Conservation (phyloP, 2,888 invertebrate genomes). For the Nephrocerus scutellatus region DNA sequence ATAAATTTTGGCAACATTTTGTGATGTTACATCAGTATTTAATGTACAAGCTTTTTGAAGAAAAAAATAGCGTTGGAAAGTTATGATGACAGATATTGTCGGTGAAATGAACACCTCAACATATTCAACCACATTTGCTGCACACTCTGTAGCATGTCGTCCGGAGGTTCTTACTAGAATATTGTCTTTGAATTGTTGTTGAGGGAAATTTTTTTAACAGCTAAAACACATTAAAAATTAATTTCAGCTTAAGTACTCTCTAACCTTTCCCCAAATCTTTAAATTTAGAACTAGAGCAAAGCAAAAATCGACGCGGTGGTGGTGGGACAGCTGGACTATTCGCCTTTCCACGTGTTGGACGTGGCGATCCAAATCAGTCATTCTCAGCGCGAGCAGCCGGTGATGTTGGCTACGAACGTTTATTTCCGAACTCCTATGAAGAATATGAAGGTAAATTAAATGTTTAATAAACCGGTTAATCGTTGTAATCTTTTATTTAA, state of each 20-base stretch:
- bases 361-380: slow-evolving; percentile 48
- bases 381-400: slow-evolving; percentile 24
- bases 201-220: not conserved
- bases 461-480: not conserved
- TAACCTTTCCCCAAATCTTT: too few species aligned
- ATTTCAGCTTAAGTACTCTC: not conserved
- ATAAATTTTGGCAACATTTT: too few species aligned
- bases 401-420: slow-evolving; percentile 41
- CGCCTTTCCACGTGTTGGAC: slow-evolving; percentile 57
- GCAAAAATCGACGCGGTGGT: slow-evolving; percentile 49
- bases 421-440: slow-evolving; percentile 50
- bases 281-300: slow-evolving; percentile 37
- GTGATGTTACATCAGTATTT: too few species aligned
- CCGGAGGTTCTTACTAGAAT: too few species aligned
- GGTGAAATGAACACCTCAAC: too few species aligned
- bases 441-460: slow-evolving; percentile 50
- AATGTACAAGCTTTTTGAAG: too few species aligned
- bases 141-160: too few species aligned
- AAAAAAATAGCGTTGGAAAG: too few species aligned
- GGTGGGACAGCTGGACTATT: slow-evolving; percentile 55
- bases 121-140: too few species aligned
- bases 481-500: not conserved
- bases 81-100: too few species aligned
- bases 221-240: not conserved
- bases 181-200: too few species aligned